These are phyloP conservation scores for Natrix natrix DNA, from an alignment of 2,797 vertebrate species.

Conservation along the genomic window DNA sequence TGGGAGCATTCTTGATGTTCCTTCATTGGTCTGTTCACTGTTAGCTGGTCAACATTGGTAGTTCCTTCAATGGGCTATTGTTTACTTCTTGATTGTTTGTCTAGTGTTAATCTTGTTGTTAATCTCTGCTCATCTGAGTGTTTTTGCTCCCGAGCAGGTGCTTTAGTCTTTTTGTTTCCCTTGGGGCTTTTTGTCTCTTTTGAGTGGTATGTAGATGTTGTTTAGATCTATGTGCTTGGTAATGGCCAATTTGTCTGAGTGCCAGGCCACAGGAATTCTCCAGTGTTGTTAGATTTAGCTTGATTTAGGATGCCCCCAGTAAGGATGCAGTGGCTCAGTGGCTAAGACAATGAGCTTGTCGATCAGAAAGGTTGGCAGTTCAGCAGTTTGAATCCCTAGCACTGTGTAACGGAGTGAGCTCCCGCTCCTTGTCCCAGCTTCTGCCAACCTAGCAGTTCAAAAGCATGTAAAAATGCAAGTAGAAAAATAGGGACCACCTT, in stretches of 20 bases:
- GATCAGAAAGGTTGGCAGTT: no score
- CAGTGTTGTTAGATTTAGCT: not conserved
- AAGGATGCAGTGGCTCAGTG: no score
- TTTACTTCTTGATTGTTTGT: not conserved
- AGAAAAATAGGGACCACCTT: no score
- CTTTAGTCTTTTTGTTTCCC: not conserved
- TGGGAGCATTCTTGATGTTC: not conserved
- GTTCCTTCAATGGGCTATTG: not conserved
- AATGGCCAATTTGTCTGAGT: not conserved
- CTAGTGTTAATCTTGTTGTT: not conserved
- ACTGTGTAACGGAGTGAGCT: no score
- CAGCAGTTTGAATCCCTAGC: no score
- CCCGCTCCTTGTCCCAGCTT: no score
- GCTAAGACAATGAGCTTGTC: no score
- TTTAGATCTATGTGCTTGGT: not conserved
- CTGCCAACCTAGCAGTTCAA: no score
- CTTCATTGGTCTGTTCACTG: not conserved
- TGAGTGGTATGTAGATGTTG: not conserved
- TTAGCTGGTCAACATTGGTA: not conserved
- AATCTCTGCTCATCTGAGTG: not conserved
- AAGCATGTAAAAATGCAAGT: no score
- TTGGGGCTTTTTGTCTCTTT: not conserved
- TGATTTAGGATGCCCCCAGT: not conserved
- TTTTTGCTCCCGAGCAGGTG: not conserved
- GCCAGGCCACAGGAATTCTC: not conserved